Evolutionary conservation across 2,888 invertebrate genomes (phyloP).

Genomic region (Liposcelis brunnea): DNA sequence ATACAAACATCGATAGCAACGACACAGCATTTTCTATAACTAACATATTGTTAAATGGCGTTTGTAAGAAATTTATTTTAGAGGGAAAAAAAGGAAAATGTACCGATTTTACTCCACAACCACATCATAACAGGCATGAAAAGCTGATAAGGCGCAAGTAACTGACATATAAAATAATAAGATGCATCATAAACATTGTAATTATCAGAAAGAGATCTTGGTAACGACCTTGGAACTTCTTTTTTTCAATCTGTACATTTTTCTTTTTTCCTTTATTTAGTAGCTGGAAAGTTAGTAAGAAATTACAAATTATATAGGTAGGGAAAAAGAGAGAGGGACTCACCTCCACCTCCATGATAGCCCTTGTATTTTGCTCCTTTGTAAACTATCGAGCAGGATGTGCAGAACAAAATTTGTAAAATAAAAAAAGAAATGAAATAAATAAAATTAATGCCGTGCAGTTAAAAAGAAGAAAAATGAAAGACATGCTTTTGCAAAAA

Average conservation of each 20-base stretch:
- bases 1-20: constrained; percentile 14
- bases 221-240: too few relatives aligned
- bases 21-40: too few relatives aligned
- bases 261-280: too few relatives aligned
- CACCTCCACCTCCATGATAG: constrained; percentile 3
- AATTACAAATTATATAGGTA: neutral
- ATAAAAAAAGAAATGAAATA: neutral
- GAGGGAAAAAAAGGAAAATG: neutral
- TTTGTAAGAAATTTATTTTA: constrained; percentile 11
- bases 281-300: too few relatives aligned
- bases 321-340: neutral
- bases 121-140: constrained; percentile 11
- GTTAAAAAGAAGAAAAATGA: neutral
- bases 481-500: too few relatives aligned
- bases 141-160: constrained; percentile 5
- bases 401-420: neutral
- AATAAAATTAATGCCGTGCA: neutral
- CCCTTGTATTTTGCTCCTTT: neutral
- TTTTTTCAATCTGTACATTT: too few relatives aligned
- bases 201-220: too few relatives aligned
- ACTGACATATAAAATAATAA: neutral
- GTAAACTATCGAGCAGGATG: too few relatives aligned
- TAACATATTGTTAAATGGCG: constrained; percentile 9
- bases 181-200: too few relatives aligned
- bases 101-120: constrained; percentile 13